Evolutionary conservation across 1,140 invertebrate genomes (phyloP), one percentile per base, ranked within the genome.

Genomic region (Lutraria rhynchaena): DNA sequence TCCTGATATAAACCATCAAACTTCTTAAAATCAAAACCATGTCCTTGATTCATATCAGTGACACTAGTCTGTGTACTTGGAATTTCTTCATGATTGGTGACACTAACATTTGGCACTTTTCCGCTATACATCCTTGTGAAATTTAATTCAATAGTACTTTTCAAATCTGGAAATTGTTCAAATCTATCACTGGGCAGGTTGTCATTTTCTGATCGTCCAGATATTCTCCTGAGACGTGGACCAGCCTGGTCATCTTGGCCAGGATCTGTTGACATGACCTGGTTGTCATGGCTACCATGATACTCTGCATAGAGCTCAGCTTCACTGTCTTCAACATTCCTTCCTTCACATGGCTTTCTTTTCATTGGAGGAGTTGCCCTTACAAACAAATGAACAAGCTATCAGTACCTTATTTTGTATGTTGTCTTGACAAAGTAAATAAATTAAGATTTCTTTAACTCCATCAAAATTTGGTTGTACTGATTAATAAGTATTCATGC

Each of bases 251-350:
- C 74, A 67, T 83, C 53, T 27, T 44, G 51, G 31, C 53, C 19
- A 51, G 61, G 58, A 81, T 44, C 55, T 17, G 57, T 73, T 49
- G 57, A 22, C 35, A 60, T 35, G 17, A 27, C 19, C 55, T 53
- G 27, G 83, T 76, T 63, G 3, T 77, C 74, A 77, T 81, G 67
- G 65, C 80, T 84, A 33, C 87, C 91, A 84, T 92, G 91, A 76
- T 89, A 92, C 82, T 92, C 91, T 17, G 86, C 91, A 75, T 92
- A 92, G 4, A 91, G 81, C 65, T 92, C 91, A 53, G 89, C 89
- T 77, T 92, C 91, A 76, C 90, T 91, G 74, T 91, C 90, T 61
- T 91, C 87, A 35, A 91, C 89, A 75, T 91, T 92, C 5, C 90
- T 82, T 27, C 90, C 90, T 22, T 90, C 61, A 80, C 87, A 89